Percentiles rank a stretch among this genome's conserved stretches.
Evolutionary conservation across 2,113 vertebrate species (phyloP).

Genomic region (Chaenogobius annularis): DNA sequence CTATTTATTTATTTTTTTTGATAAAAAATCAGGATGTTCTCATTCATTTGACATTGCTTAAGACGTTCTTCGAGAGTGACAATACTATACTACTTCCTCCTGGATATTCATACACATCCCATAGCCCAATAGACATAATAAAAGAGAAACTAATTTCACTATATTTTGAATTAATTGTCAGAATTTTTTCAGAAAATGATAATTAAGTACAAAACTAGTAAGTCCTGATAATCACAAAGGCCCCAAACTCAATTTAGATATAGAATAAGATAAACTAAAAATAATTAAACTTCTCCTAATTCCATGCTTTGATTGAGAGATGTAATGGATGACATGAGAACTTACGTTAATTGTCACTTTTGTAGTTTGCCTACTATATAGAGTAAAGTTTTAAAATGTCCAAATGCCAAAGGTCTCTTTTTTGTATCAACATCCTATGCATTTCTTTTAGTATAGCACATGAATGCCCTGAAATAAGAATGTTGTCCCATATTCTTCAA

Average conservation of each 20-base stretch:
- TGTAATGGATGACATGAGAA: constrained; percentile 23
- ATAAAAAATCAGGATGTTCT: too few relatives aligned
- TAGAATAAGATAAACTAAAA: constrained; percentile 36
- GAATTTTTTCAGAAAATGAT: constrained; percentile 19
- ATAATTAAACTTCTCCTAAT: constrained; percentile 41
- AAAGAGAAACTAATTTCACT: constrained; percentile 2
- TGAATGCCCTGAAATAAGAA: constrained; percentile 33
- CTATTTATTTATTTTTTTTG: too few relatives aligned
- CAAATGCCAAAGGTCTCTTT: constrained; percentile 3
- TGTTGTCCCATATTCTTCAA: constrained; percentile 19
- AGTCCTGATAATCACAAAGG: constrained; percentile 9
- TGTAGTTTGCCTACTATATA: background rate
- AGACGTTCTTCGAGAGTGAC: background rate
- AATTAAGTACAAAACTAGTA: constrained; percentile 16
- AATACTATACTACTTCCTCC: background rate
- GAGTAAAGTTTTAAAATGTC: constrained; percentile 11
- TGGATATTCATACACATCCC: background rate
- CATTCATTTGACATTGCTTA: background rate
- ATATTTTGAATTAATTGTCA: constrained; percentile 28
- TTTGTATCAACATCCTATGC: constrained; percentile 7
- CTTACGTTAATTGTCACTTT: constrained; percentile 27
- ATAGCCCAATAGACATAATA: background rate
- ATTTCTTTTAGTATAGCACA: constrained; percentile 3
- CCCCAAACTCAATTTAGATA: constrained; percentile 49
- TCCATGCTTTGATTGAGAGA: constrained; percentile 38